Evolutionary conservation across 1,140 invertebrate genomes (phyloP), one percentile per base, ranked within the genome.

Genomic region (Drosophila trapezifrons): DNA sequence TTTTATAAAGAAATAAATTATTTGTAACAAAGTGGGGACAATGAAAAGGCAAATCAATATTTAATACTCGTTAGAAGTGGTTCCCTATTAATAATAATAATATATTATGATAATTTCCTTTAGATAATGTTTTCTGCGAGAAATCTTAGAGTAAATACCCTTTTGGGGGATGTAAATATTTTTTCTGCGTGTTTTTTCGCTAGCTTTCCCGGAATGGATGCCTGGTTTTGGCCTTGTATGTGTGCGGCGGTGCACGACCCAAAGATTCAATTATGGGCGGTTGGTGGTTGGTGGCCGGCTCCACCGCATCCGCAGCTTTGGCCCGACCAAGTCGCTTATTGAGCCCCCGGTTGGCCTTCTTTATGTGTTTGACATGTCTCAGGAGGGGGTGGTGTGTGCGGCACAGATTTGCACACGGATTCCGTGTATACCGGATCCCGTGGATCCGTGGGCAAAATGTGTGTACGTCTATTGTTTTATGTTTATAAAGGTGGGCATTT

Each of bases 241-340:
- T 65, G 52, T 38, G 45, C 64, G 42, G 40, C 66, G 56, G 52
- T 73, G 79, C 79, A 76, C 54, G 78, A 67, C 60, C 84, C 57
- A 70, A 70, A 71, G 80, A 83, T 89, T 87, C 84, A 87, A 87
- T 87, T 87, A 87, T 84, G 81, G 79, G 46, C 69, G 67, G 65
- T 66, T 52, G 60, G 65, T 67, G 62, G 58, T 62, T 22, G 49
- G 51, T 51, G 47, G 18, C 6, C 49, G 29, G 17, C 51, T 52
- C 45, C 47, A 51, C 75, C 43, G 42, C 71, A 82, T 56, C 69
- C 80, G 22, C 80, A 75, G 38, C 65, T 51, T 40, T 37, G 57
- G 57, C 43, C 66, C 58, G 51, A 56, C 25, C 37, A 49, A 29
- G 51, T 40, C 49, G 73, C 64, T 76, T 59, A 76, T 77, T 76